These are phyloP conservation scores for Pipra filicauda DNA, from an alignment of 2,113 vertebrate genomes.

Conservation along the genomic window DNA sequence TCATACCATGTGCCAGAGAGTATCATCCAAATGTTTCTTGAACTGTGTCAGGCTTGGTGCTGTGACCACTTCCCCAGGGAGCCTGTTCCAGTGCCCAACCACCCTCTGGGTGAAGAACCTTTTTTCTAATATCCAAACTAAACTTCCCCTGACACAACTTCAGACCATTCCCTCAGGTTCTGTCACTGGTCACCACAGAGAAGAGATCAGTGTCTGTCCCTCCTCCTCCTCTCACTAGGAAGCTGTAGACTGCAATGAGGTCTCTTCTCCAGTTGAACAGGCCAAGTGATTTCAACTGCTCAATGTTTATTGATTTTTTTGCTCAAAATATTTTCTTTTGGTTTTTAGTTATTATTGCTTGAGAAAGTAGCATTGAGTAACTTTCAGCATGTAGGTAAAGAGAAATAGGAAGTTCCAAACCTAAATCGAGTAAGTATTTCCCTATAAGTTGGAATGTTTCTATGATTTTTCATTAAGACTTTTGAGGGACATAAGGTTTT, in stretches of 20 bases:
- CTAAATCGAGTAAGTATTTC: neutral
- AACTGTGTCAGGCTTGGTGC: neutral
- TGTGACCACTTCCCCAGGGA: neutral
- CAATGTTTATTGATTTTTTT: neutral
- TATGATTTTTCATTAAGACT: neutral
- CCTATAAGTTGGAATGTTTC: neutral
- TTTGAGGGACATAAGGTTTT: neutral
- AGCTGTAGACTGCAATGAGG: neutral
- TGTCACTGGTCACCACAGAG: neutral
- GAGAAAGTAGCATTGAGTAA: neutral
- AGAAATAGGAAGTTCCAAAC: neutral
- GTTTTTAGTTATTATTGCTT: neutral
- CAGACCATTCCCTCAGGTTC: neutral
- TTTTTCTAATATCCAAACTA: neutral
- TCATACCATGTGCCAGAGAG: neutral
- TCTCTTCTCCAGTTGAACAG: neutral
- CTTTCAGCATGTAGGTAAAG: neutral
- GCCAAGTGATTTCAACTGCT: neutral
- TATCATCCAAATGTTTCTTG: neutral
- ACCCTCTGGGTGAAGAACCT: neutral
- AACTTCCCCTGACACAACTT: neutral
- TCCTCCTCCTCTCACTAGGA: neutral
- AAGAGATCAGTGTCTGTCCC: neutral
- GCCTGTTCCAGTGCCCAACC: neutral
- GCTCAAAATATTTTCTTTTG: neutral